Percentiles rank a stretch among this genome's conserved stretches.
Conservation (phyloP, 1,140 invertebrate genomes). For the Phortica variegata region DNA sequence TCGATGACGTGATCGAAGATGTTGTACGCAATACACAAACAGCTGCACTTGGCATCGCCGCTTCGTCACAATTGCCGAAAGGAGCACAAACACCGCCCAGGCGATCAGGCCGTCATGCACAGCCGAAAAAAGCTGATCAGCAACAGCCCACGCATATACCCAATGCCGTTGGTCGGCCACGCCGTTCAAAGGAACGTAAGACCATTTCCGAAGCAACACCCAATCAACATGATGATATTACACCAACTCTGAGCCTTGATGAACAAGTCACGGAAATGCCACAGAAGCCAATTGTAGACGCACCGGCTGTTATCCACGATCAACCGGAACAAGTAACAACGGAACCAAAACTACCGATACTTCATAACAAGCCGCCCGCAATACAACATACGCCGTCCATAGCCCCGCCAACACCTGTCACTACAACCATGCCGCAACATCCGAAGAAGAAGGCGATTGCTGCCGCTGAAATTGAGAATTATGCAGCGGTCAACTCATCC, state of each 20-base stretch:
- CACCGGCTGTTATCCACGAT: background rate
- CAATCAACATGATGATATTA: too few relatives aligned
- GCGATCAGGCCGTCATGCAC: conserved; percentile 36
- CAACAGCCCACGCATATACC: conserved; percentile 53
- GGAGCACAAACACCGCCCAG: conserved; percentile 47
- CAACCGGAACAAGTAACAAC: background rate
- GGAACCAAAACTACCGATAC: too few relatives aligned
- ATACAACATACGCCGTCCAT: background rate
- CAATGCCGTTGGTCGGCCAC: conserved; percentile 61
- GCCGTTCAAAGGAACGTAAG: conserved; percentile 63
- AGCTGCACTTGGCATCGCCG: conserved; percentile 26
- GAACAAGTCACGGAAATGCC: conserved; percentile 57
- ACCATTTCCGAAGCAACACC: conserved; percentile 61
- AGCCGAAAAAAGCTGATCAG: conserved; percentile 34
- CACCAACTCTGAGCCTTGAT: conserved; percentile 61
- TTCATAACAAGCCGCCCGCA: conserved; percentile 4
- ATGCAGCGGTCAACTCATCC: conserved; percentile 34
- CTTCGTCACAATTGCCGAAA: conserved; percentile 42
- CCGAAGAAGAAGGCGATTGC: conserved; percentile 53
- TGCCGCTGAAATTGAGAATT: conserved; percentile 49
- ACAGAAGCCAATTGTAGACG: background rate
- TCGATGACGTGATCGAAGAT: conserved; percentile 86
- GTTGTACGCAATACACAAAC: conserved; percentile 68
- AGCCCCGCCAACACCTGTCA: conserved; percentile 21
- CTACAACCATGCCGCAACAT: conserved; percentile 41